phyloP scores from a whole-genome alignment of 1,140 invertebrate genomes.

The Panagrolaimus sp. region DNA sequence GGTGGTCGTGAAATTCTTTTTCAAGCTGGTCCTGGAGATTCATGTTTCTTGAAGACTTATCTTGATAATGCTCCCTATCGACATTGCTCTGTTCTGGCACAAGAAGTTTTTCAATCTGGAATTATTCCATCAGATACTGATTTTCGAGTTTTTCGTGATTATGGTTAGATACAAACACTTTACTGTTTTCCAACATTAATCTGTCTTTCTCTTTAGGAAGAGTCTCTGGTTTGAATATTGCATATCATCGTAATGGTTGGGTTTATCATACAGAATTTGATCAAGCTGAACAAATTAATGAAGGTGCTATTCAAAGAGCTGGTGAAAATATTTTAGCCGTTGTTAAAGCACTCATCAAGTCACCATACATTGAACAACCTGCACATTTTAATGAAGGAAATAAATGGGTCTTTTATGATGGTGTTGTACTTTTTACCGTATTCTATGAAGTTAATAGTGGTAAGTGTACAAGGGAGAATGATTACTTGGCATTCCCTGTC shows the following conservation, averaged over 20 bases:
- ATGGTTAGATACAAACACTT: too few relatives aligned
- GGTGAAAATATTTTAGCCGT: conserved; percentile 60
- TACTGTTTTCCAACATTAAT: too few relatives aligned
- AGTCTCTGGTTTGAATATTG: conserved; percentile 77
- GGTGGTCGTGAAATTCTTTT: conserved; percentile 87
- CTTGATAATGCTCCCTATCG: conserved; percentile 76
- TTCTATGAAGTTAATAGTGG: conserved; percentile 58
- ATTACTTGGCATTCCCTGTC: too few relatives aligned
- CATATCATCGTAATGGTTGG: conserved; percentile 86
- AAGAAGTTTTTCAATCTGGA: conserved; percentile 87
- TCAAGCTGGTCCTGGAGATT: conserved; percentile 78
- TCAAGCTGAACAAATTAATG: conserved; percentile 69
- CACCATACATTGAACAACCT: conserved; percentile 47
- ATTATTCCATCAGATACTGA: conserved; percentile 89
- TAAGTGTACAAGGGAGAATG: too few relatives aligned
- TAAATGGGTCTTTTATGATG: conserved; percentile 61
- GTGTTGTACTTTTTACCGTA: conserved; percentile 60
- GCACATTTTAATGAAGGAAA: conserved; percentile 49
- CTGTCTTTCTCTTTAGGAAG: too few relatives aligned
- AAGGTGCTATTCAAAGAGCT: conserved; percentile 75
- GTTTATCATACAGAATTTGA: conserved; percentile 83
- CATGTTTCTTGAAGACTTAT: conserved; percentile 81
- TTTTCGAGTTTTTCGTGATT: conserved; percentile 84
- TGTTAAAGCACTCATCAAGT: conserved; percentile 40
- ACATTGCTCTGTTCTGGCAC: conserved; percentile 78